A percentile compares a stretch with the other conserved stretches of the same genome.
phyloP scores from a whole-genome alignment of 2,888 invertebrate genomes.

The Andrena haemorrhoa region DNA sequence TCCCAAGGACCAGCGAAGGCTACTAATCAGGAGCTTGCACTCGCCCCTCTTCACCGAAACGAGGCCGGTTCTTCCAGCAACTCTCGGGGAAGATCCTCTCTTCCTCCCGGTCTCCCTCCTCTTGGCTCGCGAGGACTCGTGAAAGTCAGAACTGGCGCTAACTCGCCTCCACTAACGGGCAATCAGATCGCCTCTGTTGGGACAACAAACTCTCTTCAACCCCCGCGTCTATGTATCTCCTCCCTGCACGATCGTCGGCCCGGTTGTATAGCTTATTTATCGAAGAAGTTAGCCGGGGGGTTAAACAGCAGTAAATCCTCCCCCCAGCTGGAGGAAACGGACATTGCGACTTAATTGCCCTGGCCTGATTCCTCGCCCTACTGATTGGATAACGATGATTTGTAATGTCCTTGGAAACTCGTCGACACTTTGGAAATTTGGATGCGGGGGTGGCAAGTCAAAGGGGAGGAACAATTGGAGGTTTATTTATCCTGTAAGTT shows the following conservation, averaged over 20 bases:
- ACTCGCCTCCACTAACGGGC: conserved; percentile 81
- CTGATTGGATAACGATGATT: conserved; percentile 81
- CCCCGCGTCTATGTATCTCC: conserved; percentile 44
- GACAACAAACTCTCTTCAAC: conserved; percentile 78
- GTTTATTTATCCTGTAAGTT: no score
- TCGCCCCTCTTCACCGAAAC: conserved; percentile 60
- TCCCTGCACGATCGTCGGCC: conserved; percentile 27
- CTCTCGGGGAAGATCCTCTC: conserved; percentile 59
- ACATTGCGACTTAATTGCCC: conserved; percentile 80
- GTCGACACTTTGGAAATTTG: neutral
- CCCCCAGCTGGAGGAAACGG: conserved; percentile 65
- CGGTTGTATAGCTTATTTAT: conserved; percentile 82
- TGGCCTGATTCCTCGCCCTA: conserved; percentile 66
- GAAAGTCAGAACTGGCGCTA: conserved; percentile 79
- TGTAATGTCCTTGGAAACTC: conserved; percentile 52
- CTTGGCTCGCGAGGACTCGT: conserved; percentile 68
- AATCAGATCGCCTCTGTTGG: conserved; percentile 84
- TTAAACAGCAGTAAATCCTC: conserved; percentile 83
- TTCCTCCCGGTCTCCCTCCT: neutral
- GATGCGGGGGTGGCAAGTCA: neutral
- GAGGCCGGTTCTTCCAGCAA: conserved; percentile 65
- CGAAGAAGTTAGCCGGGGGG: conserved; percentile 81
- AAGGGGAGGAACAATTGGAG: neutral
- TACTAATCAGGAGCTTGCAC: conserved; percentile 78
- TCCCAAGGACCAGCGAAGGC: conserved; percentile 60